These are phyloP conservation scores for Eudasyphora cyanicolor DNA, from an alignment of 2,888 invertebrate genomes.

Conservation along the genomic window DNA sequence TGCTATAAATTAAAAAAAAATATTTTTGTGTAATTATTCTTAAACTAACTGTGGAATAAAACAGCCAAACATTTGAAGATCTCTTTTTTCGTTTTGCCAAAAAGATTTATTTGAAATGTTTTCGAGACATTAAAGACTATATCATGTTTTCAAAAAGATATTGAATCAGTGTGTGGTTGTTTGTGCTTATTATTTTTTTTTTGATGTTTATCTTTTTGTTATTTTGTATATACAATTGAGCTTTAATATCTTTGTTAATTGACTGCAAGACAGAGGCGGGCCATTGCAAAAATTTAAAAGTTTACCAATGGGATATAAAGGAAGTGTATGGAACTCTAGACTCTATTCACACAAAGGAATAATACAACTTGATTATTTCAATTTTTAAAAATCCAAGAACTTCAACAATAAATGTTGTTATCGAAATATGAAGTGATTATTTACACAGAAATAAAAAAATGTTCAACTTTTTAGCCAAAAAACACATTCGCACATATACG, in stretches of 20 bases:
- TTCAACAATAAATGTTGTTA: too few species aligned
- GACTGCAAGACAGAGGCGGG: neutral
- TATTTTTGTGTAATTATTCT: conserved; percentile 4
- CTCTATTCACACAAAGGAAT: too few species aligned
- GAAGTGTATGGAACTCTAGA: too few species aligned
- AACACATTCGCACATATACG: too few species aligned
- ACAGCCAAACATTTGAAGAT: neutral
- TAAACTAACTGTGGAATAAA: conserved; percentile 22
- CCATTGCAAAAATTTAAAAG: neutral
- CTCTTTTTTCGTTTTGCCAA: conserved; percentile 12
- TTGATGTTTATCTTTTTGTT: too few species aligned
- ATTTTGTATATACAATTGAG: neutral
- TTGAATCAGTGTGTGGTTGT: conserved; percentile 7
- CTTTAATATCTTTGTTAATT: conserved; percentile 27
- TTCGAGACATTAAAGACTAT: conserved; percentile 15
- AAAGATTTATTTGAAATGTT: conserved; percentile 11
- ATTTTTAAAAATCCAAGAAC: too few species aligned
- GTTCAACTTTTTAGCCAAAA: too few species aligned
- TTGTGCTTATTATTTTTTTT: neutral
- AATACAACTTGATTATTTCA: too few species aligned
- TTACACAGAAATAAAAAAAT: too few species aligned
- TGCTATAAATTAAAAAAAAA: conserved; percentile 22
- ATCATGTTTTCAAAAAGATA: conserved; percentile 19
- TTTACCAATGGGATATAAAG: too few species aligned
- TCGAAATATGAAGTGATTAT: too few species aligned